Percentiles rank a stretch among this genome's conserved stretches.
phyloP scores from a whole-genome alignment of 2,113 vertebrate species.

The Odocoileus hemionus region DNA sequence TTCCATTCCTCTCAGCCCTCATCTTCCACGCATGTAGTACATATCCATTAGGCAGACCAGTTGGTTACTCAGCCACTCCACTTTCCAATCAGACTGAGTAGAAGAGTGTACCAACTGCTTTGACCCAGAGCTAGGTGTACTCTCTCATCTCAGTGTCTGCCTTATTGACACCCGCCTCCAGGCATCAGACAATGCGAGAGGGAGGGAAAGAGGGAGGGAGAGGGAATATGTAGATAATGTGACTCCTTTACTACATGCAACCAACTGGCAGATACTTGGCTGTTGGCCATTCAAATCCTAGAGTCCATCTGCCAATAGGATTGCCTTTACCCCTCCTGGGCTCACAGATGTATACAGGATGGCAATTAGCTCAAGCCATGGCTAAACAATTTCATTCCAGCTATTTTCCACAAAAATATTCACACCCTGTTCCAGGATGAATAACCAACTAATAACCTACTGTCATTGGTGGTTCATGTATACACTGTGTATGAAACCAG shows the following conservation, averaged over 20 bases:
- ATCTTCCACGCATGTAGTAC: not conserved
- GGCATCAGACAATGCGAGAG: not conserved
- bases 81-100: not conserved
- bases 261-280: constrained; percentile 75
- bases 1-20: not conserved
- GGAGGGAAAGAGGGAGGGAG: not conserved
- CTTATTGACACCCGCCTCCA: not conserved
- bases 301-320: constrained; percentile 75
- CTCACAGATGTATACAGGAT: constrained; percentile 71
- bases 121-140: not conserved
- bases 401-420: constrained; percentile 40
- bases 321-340: constrained; percentile 52
- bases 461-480: not conserved
- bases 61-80: not conserved
- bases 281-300: constrained; percentile 73
- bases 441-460: not conserved
- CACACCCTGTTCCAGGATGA: constrained; percentile 33
- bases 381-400: constrained; percentile 75
- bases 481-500: not conserved
- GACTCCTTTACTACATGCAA: constrained; percentile 63
- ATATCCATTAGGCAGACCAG: not conserved
- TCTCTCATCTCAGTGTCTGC: not conserved
- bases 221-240: constrained; percentile 34
- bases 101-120: not conserved
- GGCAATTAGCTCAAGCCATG: constrained; percentile 76